Conservation (phyloP, 2,113 vertebrate species). For the Nycticorax nycticorax region DNA sequence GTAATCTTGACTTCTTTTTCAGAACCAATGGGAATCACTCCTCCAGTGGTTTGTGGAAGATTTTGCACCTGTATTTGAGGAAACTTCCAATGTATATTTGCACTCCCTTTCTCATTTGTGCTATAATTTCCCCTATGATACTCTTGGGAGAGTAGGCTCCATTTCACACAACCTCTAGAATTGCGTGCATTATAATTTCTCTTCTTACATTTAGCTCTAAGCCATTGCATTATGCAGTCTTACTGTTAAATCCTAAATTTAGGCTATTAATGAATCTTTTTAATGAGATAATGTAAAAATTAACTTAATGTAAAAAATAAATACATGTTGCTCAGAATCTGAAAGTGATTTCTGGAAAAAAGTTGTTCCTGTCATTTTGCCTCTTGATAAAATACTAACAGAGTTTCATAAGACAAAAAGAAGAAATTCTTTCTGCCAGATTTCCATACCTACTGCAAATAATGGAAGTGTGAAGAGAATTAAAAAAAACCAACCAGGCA, state of each 20-base stretch:
- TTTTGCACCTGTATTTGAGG: background rate
- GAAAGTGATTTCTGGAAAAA: background rate
- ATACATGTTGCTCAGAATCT: background rate
- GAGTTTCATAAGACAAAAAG: background rate
- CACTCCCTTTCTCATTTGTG: background rate
- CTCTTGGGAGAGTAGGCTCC: background rate
- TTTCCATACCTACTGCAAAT: background rate
- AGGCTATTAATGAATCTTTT: background rate
- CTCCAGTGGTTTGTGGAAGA: background rate
- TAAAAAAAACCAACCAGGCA: background rate
- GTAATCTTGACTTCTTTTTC: background rate
- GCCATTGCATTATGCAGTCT: background rate
- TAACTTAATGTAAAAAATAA: background rate
- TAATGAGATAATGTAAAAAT: background rate
- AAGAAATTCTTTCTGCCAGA: background rate
- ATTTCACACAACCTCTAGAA: background rate
- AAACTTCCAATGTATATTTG: background rate
- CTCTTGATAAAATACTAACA: background rate
- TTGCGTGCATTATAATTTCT: rapidly evolving
- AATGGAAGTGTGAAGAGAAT: background rate
- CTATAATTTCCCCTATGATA: background rate
- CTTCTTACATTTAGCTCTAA: background rate
- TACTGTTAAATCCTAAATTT: background rate
- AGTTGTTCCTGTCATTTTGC: background rate
- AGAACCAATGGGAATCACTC: background rate